These are phyloP conservation scores for Liopterus haemorrhoidalis DNA, from an alignment of 2,888 invertebrate species.

Conservation along the genomic window DNA sequence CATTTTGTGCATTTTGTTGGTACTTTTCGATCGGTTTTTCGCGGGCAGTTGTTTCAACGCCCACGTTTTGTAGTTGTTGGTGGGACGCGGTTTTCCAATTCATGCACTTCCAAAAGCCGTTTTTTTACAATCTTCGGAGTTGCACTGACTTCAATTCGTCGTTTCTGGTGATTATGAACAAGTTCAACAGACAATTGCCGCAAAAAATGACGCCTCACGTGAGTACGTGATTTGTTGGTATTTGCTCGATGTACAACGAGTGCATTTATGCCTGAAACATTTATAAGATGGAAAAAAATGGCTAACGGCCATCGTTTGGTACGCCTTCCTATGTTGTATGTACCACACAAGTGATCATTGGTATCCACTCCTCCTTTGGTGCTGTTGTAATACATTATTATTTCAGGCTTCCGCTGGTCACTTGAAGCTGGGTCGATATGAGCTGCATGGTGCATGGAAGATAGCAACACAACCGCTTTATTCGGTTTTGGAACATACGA, in stretches of 20 bases:
- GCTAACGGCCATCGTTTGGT: constrained; percentile 29
- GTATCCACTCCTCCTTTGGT: constrained; percentile 25
- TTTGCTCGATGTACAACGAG: constrained; percentile 21
- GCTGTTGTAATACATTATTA: constrained; percentile 31
- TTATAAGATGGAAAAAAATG: constrained; percentile 30
- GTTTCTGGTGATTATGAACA: constrained; percentile 25
- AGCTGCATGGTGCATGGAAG: constrained; percentile 31
- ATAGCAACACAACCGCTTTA: constrained; percentile 31
- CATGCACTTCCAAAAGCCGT: constrained; percentile 13
- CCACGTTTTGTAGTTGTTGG: constrained; percentile 5
- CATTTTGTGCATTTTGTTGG: constrained; percentile 6
- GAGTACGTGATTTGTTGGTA: constrained; percentile 17
- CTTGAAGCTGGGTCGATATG: constrained; percentile 27
- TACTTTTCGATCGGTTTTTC: constrained; percentile 6
- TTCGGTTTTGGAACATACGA: constrained; percentile 31
- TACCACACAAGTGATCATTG: constrained; percentile 29
- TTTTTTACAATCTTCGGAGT: constrained; percentile 20
- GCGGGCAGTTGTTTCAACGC: constrained; percentile 6
- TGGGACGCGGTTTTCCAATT: constrained; percentile 4
- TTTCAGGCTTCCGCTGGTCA: constrained; percentile 31
- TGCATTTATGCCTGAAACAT: constrained; percentile 26
- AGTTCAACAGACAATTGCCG: constrained; percentile 23
- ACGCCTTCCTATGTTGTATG: constrained; percentile 30
- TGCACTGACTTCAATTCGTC: constrained; percentile 21
- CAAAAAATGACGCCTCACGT: constrained; percentile 23